phyloP scores from a whole-genome alignment of 2,113 vertebrate genomes.

The Cyprinodon tularosa region DNA sequence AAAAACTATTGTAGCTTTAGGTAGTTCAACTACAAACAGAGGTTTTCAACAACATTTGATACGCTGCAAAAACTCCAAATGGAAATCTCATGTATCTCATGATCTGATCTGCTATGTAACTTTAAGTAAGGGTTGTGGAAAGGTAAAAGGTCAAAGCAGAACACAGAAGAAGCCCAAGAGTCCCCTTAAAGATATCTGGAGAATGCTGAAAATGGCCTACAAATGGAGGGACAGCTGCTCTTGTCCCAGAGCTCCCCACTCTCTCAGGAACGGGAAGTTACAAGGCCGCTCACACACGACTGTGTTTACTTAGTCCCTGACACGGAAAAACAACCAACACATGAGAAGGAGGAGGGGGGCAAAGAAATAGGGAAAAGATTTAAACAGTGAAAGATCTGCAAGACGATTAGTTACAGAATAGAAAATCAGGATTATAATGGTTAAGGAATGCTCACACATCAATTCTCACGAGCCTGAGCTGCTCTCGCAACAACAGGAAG shows the following conservation, averaged over 20 bases:
- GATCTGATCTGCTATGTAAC: not conserved
- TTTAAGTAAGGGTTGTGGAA: slow-evolving; percentile 15
- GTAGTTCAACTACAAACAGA: too few relatives aligned
- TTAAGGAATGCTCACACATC: slow-evolving; percentile 13
- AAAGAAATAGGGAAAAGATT: not conserved
- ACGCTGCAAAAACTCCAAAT: not conserved
- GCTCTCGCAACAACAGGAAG: slow-evolving; percentile 13
- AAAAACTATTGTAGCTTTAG: too few relatives aligned
- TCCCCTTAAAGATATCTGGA: slow-evolving; percentile 62
- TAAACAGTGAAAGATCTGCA: slow-evolving; percentile 19
- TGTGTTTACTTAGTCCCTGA: slow-evolving; percentile 80
- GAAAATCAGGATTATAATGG: slow-evolving; percentile 9
- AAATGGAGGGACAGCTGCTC: slow-evolving; percentile 72
- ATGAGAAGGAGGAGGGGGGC: slow-evolving; percentile 27
- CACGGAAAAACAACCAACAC: slow-evolving; percentile 72
- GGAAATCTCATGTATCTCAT: not conserved
- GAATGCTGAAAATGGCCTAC: slow-evolving; percentile 70
- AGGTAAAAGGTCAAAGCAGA: slow-evolving; percentile 59
- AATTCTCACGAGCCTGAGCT: not conserved
- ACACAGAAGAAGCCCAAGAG: slow-evolving; percentile 60
- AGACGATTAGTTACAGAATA: slow-evolving; percentile 18
- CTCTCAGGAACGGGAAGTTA: slow-evolving; percentile 63
- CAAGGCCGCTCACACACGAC: slow-evolving; percentile 69
- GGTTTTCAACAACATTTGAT: not conserved
- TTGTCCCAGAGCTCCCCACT: slow-evolving; percentile 45